phyloP scores from a whole-genome alignment of 1,140 invertebrate genomes.

The Drosophila arawakana region DNA sequence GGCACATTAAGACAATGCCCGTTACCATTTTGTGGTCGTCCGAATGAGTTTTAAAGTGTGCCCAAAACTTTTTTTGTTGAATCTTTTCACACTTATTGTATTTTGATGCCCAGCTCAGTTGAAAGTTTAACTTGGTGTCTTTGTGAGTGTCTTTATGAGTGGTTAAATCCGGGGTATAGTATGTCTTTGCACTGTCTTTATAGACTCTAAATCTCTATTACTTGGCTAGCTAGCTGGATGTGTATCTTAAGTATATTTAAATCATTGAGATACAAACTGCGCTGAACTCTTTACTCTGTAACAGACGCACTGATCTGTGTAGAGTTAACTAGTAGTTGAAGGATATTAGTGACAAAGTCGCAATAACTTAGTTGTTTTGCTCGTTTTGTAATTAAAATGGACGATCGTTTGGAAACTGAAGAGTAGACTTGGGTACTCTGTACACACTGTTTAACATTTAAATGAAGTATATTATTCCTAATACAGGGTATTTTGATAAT shows the following conservation, averaged over 20 bases:
- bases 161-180: too few species aligned
- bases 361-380: too few species aligned
- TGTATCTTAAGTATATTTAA: not conserved
- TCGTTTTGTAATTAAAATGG: too few species aligned
- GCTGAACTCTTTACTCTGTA: too few species aligned
- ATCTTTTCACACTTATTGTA: constrained; percentile 27
- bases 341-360: too few species aligned
- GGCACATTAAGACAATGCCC: constrained; percentile 50
- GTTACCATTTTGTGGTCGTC: constrained; percentile 32
- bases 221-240: not conserved
- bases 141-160: not conserved
- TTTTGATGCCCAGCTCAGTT: not conserved
- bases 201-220: too few species aligned
- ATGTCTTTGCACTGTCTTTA: too few species aligned
- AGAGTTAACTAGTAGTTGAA: too few species aligned
- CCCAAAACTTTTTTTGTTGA: constrained; percentile 32
- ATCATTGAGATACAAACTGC: too few species aligned
- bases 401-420: too few species aligned
- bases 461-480: not conserved
- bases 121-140: constrained; percentile 3
- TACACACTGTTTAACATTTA: not conserved
- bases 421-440: too few species aligned
- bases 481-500: constrained; percentile 9
- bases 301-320: too few species aligned
- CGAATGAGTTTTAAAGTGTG: constrained; percentile 48